Percentiles rank a stretch among this genome's conserved stretches.
Conservation (phyloP, 2,113 vertebrate genomes). For the Centropus unirufus region DNA sequence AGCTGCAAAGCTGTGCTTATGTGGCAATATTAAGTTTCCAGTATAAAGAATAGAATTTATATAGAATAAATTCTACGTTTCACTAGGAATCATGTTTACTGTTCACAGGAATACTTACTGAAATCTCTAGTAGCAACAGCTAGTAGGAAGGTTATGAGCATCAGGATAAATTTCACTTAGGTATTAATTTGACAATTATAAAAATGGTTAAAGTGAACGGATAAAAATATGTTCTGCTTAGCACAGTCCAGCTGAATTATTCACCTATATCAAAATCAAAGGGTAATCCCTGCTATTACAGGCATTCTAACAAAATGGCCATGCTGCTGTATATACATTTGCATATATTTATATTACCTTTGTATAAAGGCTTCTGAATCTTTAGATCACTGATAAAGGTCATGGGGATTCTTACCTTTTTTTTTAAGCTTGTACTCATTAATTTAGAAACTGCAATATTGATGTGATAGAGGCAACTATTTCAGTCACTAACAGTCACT, state of each 20-base stretch:
- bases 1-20: slow-evolving; percentile 60
- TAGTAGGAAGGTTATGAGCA: slow-evolving; percentile 43
- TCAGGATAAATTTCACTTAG: slow-evolving; percentile 37
- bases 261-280: slow-evolving; percentile 55
- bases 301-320: slow-evolving; percentile 65
- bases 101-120: slow-evolving; percentile 63
- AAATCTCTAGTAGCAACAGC: slow-evolving; percentile 22
- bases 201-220: slow-evolving; percentile 41
- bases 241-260: slow-evolving; percentile 72
- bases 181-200: slow-evolving; percentile 17
- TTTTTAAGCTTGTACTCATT: slow-evolving; percentile 56
- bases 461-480: slow-evolving; percentile 43
- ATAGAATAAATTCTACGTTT: neutral
- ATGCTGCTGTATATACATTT: slow-evolving; percentile 72
- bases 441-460: slow-evolving; percentile 56
- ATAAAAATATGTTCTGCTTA: slow-evolving; percentile 54
- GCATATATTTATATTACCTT: slow-evolving; percentile 73
- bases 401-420: neutral
- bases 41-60: neutral
- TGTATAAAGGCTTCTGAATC: slow-evolving; percentile 46
- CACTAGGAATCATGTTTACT: slow-evolving; percentile 29
- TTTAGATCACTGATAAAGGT: slow-evolving; percentile 56
- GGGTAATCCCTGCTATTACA: slow-evolving; percentile 56
- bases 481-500: slow-evolving; percentile 59
- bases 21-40: slow-evolving; percentile 57